phyloP scores from a whole-genome alignment of 1,140 invertebrate genomes.

The Penaeus indicus region DNA sequence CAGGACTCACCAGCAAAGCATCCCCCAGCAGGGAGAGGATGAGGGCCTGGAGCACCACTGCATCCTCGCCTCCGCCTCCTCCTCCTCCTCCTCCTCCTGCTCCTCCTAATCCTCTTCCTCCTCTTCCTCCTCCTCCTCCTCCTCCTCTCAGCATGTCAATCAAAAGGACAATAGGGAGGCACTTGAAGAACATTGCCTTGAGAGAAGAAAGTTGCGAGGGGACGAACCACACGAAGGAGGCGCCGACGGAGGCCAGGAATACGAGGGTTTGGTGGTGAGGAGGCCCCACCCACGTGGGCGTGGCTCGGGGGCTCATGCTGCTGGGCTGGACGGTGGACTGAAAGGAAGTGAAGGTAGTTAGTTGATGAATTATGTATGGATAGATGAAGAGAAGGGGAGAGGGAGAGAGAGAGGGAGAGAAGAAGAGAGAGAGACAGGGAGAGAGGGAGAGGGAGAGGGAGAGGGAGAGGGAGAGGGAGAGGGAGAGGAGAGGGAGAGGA shows the following conservation, averaged over 20 bases:
- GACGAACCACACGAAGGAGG: slow-evolving; percentile 1
- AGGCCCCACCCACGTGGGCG: background rate
- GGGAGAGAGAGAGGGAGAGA: too few relatives aligned
- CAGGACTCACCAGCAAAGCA: background rate
- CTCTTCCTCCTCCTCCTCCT: background rate
- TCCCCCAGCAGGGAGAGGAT: background rate
- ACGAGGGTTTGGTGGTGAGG: background rate
- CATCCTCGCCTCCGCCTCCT: background rate
- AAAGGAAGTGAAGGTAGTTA: too few relatives aligned
- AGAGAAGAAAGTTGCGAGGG: background rate
- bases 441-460: too few relatives aligned
- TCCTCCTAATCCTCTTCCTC: background rate
- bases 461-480: too few relatives aligned
- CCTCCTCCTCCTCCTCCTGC: background rate
- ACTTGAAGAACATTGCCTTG: background rate
- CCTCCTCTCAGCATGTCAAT: background rate
- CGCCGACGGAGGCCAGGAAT: background rate
- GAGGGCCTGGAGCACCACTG: background rate
- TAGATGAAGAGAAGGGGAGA: too few relatives aligned
- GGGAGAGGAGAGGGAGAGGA: too few relatives aligned
- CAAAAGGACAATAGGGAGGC: background rate
- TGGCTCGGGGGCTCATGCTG: too few relatives aligned
- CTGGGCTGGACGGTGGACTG: too few relatives aligned
- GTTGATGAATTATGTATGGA: too few relatives aligned
- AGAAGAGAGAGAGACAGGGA: too few relatives aligned